phyloP scores from a whole-genome alignment of 1,140 invertebrate species.

The Pararge aegeria region DNA sequence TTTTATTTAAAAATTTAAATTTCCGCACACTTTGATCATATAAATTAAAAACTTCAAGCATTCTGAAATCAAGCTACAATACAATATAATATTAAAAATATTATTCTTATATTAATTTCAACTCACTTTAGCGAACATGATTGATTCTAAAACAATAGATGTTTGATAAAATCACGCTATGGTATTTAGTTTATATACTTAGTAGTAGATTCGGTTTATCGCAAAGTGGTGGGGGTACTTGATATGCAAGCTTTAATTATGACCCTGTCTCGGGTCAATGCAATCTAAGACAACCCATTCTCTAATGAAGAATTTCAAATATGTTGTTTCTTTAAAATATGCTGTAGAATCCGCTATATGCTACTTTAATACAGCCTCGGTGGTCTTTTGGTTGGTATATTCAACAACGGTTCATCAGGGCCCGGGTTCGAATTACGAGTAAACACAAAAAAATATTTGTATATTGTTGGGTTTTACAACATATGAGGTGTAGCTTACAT shows the following conservation, averaged over 20 bases:
- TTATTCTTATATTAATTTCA: neutral
- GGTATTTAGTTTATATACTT: conserved; percentile 1
- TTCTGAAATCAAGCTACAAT: too few species aligned
- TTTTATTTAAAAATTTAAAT: too few species aligned
- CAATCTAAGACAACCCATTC: neutral
- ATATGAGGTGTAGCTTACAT: too few species aligned
- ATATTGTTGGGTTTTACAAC: too few species aligned
- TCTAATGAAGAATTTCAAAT: neutral
- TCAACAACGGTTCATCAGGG: too few species aligned
- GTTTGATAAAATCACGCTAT: neutral
- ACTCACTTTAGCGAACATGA: conserved; percentile 7
- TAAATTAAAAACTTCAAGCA: too few species aligned
- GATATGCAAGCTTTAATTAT: neutral
- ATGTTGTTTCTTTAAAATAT: neutral
- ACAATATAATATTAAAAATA: neutral
- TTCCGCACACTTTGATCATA: too few species aligned
- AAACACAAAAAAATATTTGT: too few species aligned
- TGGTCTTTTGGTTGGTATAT: too few species aligned
- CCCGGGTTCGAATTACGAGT: too few species aligned
- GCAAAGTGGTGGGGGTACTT: neutral
- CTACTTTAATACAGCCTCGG: too few species aligned
- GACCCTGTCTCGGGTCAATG: conserved; percentile 4
- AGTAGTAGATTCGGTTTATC: neutral
- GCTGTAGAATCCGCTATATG: too few species aligned
- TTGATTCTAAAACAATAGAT: conserved; percentile 1